phyloP scores from a whole-genome alignment of 1,140 invertebrate species.

The Drosophila funebris region DNA sequence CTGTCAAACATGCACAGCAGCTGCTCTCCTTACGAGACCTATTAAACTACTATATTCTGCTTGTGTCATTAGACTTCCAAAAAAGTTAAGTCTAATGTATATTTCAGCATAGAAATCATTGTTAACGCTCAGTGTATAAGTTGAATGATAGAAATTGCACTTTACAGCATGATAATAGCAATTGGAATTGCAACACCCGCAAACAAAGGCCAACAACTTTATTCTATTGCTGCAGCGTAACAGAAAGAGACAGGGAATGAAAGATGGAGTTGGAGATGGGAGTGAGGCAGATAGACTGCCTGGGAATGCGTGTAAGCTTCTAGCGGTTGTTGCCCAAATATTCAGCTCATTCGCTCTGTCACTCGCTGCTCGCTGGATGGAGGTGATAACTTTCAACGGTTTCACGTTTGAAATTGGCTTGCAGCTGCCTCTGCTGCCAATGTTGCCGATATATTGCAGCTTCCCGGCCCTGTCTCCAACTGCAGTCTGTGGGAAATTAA shows the following conservation, averaged over 20 bases:
- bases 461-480: constrained; percentile 31
- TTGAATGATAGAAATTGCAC: constrained; percentile 18
- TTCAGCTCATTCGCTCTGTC: constrained; percentile 32
- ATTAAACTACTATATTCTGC: no score
- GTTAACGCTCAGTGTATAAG: constrained; percentile 14
- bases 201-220: constrained; percentile 37
- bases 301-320: constrained; percentile 43
- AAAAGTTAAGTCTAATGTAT: no score
- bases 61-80: no score
- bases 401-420: constrained; percentile 74
- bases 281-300: background rate
- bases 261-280: background rate
- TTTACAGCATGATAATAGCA: constrained; percentile 41
- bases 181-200: constrained; percentile 34
- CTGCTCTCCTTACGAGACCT: no score
- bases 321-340: constrained; percentile 56
- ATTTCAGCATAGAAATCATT: background rate
- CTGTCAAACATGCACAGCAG: no score
- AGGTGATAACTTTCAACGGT: constrained; percentile 81
- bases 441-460: constrained; percentile 11
- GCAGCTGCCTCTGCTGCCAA: constrained; percentile 34
- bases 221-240: constrained; percentile 4
- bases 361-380: constrained; percentile 24
- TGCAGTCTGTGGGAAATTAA: constrained; percentile 74
- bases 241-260: background rate